Conservation (phyloP, 2,888 invertebrate species). For the Eumerus sabulonum region DNA sequence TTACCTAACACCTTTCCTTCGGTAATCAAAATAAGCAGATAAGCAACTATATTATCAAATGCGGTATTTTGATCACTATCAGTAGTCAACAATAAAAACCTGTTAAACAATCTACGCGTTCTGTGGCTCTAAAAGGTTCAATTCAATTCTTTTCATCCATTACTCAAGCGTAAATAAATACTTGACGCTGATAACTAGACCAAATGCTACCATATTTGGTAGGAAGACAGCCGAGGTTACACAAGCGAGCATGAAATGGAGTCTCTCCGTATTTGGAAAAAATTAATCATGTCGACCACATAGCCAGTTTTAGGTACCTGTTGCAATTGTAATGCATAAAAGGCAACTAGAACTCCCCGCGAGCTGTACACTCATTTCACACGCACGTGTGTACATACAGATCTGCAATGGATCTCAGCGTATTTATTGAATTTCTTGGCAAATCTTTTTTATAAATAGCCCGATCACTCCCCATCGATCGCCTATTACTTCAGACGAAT, state of each 20-base stretch:
- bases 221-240: slow-evolving; percentile 57
- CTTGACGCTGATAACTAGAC: slow-evolving; percentile 39
- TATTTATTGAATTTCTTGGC: slow-evolving; percentile 41
- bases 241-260: slow-evolving; percentile 57
- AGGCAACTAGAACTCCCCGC: slow-evolving; percentile 58
- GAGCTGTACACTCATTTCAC: slow-evolving; percentile 12
- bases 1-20: too few relatives aligned
- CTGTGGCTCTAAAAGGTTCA: neutral
- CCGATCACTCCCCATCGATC: slow-evolving; percentile 3
- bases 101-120: too few relatives aligned
- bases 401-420: slow-evolving; percentile 48
- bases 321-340: slow-evolving; percentile 34
- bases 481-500: slow-evolving; percentile 31
- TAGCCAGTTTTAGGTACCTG: slow-evolving; percentile 51
- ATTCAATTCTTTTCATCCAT: slow-evolving; percentile 19
- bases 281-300: slow-evolving; percentile 60
- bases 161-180: slow-evolving; percentile 19
- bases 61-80: too few relatives aligned
- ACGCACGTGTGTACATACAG: slow-evolving; percentile 6
- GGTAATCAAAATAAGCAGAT: too few relatives aligned
- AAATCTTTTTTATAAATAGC: slow-evolving; percentile 62
- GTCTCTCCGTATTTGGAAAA: slow-evolving; percentile 54
- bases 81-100: too few relatives aligned
- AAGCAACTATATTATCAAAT: too few relatives aligned
- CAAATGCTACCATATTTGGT: slow-evolving; percentile 58